A percentile compares a stretch with the other conserved stretches of the same genome.
Evolutionary conservation across 2,888 invertebrate genomes (phyloP).

Genomic region (Chydorus sphaericus): DNA sequence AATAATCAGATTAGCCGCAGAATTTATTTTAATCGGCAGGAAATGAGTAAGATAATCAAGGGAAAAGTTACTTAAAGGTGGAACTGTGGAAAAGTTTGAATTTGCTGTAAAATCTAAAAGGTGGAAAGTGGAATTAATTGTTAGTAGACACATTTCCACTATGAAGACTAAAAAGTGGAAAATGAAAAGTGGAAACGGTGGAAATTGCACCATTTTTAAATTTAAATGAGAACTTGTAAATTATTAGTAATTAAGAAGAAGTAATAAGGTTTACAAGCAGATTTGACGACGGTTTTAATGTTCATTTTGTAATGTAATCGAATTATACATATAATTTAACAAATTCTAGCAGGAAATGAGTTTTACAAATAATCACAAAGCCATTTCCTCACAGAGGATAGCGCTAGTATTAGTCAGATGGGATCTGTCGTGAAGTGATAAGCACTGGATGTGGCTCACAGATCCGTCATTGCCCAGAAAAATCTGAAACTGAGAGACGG

Average conservation of each 20-base stretch:
- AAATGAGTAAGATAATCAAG: too few relatives aligned
- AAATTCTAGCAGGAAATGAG: background rate
- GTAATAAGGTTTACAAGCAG: too few relatives aligned
- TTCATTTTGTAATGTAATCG: too few relatives aligned
- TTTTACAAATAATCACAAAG: background rate
- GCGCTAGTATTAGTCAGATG: background rate
- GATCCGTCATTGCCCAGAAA: background rate
- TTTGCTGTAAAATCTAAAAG: background rate
- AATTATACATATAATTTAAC: too few relatives aligned
- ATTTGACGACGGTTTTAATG: too few relatives aligned
- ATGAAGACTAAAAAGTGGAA: background rate
- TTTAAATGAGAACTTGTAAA: background rate
- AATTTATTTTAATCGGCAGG: too few relatives aligned
- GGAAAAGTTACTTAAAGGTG: too few relatives aligned
- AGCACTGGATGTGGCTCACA: background rate
- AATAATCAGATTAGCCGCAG: too few relatives aligned
- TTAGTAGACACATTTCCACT: background rate
- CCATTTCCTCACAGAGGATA: background rate
- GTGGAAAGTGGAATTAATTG: background rate
- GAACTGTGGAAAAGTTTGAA: background rate
- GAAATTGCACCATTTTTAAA: background rate
- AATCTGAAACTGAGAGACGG: conserved; percentile 3
- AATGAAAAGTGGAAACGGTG: background rate
- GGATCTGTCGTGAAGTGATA: conserved; percentile 2
- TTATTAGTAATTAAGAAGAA: too few relatives aligned